phyloP scores from a whole-genome alignment of 2,113 vertebrate genomes.

The Tricholaema leucomelas region DNA sequence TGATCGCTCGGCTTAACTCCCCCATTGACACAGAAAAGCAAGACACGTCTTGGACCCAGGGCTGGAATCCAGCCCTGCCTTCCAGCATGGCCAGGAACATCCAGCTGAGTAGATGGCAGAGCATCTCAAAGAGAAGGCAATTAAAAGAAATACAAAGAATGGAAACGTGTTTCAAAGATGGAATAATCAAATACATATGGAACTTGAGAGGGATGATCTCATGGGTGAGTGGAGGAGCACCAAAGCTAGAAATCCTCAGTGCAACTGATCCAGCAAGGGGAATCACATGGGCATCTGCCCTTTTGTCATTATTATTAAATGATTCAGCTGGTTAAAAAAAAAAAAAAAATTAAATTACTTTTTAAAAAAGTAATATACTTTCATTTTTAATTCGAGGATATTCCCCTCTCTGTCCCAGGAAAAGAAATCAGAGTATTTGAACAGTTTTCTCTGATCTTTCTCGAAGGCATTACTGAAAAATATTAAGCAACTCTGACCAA shows the following conservation, averaged over 20 bases:
- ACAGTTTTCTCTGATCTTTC: neutral
- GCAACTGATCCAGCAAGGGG: neutral
- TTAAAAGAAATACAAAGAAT: slow-evolving; percentile 53
- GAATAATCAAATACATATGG: slow-evolving; percentile 28
- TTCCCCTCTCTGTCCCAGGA: neutral
- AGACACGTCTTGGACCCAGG: neutral
- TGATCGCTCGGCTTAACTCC: neutral
- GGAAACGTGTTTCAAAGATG: neutral
- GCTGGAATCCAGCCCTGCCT: slow-evolving; percentile 20
- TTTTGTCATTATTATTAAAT: neutral
- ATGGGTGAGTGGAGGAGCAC: neutral
- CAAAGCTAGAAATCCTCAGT: neutral
- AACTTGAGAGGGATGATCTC: slow-evolving; percentile 47
- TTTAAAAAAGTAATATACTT: neutral
- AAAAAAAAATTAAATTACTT: neutral
- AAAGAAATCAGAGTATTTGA: neutral
- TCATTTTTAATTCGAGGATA: neutral
- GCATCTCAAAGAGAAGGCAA: slow-evolving; percentile 34
- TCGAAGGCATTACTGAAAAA: neutral
- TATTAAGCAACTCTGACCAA: neutral
- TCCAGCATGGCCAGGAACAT: slow-evolving; percentile 37
- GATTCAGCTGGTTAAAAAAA: neutral
- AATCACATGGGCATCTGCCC: neutral
- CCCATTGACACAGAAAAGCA: slow-evolving; percentile 32
- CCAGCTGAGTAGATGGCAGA: slow-evolving; percentile 47